Evolutionary conservation across 37 sponge, comb jelly and placozoan genomes (phyloP), one percentile per base, ranked within the genome.

Genomic region (Cladorhizidae sp.): DNA sequence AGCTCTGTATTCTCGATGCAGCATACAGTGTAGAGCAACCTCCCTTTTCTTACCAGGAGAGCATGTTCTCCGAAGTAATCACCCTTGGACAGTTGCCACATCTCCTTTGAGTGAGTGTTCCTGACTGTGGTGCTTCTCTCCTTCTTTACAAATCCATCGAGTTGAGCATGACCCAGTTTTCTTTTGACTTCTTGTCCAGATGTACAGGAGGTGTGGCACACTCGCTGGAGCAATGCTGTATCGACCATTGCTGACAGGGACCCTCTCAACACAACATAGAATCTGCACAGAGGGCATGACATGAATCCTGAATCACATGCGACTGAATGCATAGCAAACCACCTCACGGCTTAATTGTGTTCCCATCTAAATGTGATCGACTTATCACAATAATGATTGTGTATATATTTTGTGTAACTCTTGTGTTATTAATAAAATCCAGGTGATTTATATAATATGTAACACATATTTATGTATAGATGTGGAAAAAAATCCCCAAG

Each of bases 201-300:
- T 29, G 25, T 12, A 49, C 52, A 42, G 40, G 28, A 73, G 8
- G 2, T 3, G 3, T 14, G 5, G 50, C 8, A 42, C 32, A 7
- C 31, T 38, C 7, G 2, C 40, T 39, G 70, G 7, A 38, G 23
- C 37, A 5, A 8, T 69, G 70, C 70, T 69, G 38, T 35, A 33
- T 80, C 81, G 52, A 57, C 26, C 32, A 71, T 20, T 3, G 70
- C 8, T 57, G 72, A 71, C 40, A 80, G 38, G 1, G 81, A 80
- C 21, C 81, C 81, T 40, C 81, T 54, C 25, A 80, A 72, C 11
- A 80, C n/a, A 14, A 68, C 45, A 57, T 58, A 71, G 57, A 80
- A 80, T 20, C 81, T 80, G 69, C 56, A 67, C 23, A 15, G 26
- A 67, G 2, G 31, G 21, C 6, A 67, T 7, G 64, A 67, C 22